Evolutionary conservation across 2,888 invertebrate genomes (phyloP).

Genomic region (Spodoptera exigua): DNA sequence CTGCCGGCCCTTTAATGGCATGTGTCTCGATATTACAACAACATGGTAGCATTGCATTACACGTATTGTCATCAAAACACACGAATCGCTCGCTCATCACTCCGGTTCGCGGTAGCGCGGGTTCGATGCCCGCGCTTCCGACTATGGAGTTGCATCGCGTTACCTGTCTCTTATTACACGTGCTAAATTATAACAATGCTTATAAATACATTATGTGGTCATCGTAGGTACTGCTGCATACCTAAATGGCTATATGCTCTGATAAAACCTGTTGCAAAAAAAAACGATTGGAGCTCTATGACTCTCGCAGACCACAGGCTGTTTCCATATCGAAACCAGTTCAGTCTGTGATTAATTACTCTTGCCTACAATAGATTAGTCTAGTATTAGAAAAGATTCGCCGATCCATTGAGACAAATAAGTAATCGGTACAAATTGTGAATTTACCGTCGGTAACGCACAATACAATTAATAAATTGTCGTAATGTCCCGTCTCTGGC

Average conservation of each 20-base stretch:
- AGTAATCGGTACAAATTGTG: conserved; percentile 32
- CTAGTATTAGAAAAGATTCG: conserved; percentile 23
- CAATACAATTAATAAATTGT: conserved; percentile 32
- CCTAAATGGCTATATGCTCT: neutral
- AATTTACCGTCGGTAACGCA: conserved; percentile 25
- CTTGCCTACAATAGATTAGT: conserved; percentile 12
- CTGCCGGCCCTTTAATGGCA: conserved; percentile 34
- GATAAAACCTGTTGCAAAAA: conserved; percentile 12
- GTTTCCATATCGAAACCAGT: neutral
- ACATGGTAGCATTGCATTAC: conserved; percentile 44
- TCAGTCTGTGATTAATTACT: conserved; percentile 16
- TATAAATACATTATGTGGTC: conserved; percentile 31
- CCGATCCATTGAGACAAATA: conserved; percentile 34
- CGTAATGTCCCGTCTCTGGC: conserved; percentile 15
- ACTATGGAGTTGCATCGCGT: conserved; percentile 68
- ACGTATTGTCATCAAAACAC: conserved; percentile 56
- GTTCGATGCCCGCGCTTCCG: conserved; percentile 82
- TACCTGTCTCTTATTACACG: conserved; percentile 57
- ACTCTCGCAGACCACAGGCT: neutral
- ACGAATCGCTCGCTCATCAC: conserved; percentile 58
- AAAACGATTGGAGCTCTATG: conserved; percentile 6
- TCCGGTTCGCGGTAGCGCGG: conserved; percentile 69
- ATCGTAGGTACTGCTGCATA: conserved; percentile 14
- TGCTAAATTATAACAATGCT: conserved; percentile 53
- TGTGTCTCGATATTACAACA: conserved; percentile 33